Percentiles rank a stretch among this genome's conserved stretches.
These are phyloP conservation scores for Anguilla pacifica DNA, from an alignment of 2,797 vertebrate genomes.

Conservation along the genomic window DNA sequence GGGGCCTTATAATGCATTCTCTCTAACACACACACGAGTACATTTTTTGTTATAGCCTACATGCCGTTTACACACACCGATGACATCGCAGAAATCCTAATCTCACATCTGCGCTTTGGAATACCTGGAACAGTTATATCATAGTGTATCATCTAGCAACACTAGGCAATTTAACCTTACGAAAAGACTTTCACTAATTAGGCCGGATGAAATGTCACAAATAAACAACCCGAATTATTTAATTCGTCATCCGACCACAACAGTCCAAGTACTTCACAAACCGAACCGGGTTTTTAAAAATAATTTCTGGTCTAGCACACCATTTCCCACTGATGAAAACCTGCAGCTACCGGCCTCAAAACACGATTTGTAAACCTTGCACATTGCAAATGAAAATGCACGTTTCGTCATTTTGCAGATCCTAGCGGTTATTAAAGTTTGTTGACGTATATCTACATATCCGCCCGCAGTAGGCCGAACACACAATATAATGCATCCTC, in stretches of 20 bases:
- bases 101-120: not conserved
- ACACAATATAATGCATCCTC: not conserved
- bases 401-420: not conserved
- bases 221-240: not conserved
- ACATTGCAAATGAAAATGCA: not conserved
- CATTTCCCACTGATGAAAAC: not conserved
- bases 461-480: not conserved
- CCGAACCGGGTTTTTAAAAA: not conserved
- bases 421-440: not conserved
- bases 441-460: not conserved
- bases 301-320: not conserved
- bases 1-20: not conserved
- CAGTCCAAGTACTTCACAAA: not conserved
- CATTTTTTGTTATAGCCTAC: not conserved
- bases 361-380: not conserved
- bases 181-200: not conserved
- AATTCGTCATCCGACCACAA: not conserved
- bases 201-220: not conserved
- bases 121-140: not conserved
- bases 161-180: not conserved
- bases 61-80: not conserved
- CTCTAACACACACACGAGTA: not conserved
- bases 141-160: not conserved
- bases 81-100: slow-evolving; percentile 10
- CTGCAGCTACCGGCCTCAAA: slow-evolving; percentile 22